phyloP scores from a whole-genome alignment of 2,113 vertebrate genomes.

The Laticauda laticaudata region DNA sequence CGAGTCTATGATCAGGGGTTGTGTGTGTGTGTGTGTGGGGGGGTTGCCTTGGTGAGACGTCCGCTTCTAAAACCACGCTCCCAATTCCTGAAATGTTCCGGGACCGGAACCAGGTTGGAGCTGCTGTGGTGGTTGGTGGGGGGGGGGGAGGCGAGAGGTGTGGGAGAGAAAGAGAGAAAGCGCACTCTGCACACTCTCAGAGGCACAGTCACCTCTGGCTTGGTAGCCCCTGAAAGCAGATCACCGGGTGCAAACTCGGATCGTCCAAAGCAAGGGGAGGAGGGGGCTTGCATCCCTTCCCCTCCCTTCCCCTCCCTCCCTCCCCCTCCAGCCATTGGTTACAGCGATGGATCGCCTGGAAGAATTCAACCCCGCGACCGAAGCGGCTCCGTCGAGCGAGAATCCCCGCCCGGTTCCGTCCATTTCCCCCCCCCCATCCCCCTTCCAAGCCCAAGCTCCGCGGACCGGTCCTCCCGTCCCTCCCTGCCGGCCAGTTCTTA shows the following conservation, averaged over 20 bases:
- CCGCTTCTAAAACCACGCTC: neutral
- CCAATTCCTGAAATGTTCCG: no score
- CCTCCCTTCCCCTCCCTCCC: no score
- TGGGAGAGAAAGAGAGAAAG: no score
- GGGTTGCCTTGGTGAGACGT: neutral
- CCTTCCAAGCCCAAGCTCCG: neutral
- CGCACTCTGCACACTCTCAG: neutral
- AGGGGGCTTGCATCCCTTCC: neutral
- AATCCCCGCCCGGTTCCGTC: neutral
- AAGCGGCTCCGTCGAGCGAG: neutral
- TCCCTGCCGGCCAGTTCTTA: neutral
- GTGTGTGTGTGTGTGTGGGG: no score
- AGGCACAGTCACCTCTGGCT: neutral
- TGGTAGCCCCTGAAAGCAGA: neutral
- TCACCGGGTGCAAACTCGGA: neutral
- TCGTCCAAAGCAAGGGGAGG: neutral
- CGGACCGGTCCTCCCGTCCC: neutral
- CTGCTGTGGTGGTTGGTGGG: fast-evolving
- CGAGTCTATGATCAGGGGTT: no score
- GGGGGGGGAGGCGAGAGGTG: no score
- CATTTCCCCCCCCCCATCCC: no score
- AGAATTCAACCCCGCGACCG: neutral
- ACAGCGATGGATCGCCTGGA: neutral
- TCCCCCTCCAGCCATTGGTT: neutral
- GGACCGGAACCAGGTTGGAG: neutral